Percentiles rank a stretch among this genome's conserved stretches.
Conservation (phyloP, 2,113 vertebrate species). For the Hydrochoerus hydrochaeris region DNA sequence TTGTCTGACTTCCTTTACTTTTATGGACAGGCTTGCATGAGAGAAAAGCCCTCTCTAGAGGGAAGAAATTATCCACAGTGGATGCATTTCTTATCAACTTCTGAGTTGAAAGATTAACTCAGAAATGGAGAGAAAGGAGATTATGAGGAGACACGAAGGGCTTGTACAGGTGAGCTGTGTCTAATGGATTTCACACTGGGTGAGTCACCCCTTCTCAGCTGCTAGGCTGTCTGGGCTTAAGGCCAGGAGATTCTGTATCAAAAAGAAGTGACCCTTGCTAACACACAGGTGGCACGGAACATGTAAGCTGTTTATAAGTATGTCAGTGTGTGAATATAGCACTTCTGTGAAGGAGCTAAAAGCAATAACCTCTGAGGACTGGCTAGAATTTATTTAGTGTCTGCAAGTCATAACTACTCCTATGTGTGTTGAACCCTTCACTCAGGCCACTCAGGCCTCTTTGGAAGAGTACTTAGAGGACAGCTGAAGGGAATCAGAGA, state of each 20-base stretch:
- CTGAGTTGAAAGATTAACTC: constrained; percentile 75
- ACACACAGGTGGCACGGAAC: constrained; percentile 23
- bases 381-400: neutral
- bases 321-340: constrained; percentile 45
- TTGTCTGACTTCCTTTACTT: constrained; percentile 50
- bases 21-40: constrained; percentile 30
- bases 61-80: constrained; percentile 19
- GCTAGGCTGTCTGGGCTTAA: constrained; percentile 14
- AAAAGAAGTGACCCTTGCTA: constrained; percentile 33
- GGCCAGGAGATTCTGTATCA: constrained; percentile 54
- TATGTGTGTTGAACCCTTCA: neutral
- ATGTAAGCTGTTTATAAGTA: constrained; percentile 63
- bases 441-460: neutral
- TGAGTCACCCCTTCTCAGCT: constrained; percentile 10
- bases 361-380: neutral
- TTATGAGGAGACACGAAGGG: neutral
- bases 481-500: neutral
- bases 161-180: neutral
- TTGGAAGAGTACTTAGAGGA: neutral
- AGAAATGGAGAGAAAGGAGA: neutral
- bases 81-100: constrained; percentile 49
- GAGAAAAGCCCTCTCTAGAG: constrained; percentile 21
- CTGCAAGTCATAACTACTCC: neutral
- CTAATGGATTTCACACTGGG: constrained; percentile 30
- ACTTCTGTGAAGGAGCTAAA: neutral